phyloP scores from a whole-genome alignment of 2,113 vertebrate genomes.

The Eulemur rufifrons region DNA sequence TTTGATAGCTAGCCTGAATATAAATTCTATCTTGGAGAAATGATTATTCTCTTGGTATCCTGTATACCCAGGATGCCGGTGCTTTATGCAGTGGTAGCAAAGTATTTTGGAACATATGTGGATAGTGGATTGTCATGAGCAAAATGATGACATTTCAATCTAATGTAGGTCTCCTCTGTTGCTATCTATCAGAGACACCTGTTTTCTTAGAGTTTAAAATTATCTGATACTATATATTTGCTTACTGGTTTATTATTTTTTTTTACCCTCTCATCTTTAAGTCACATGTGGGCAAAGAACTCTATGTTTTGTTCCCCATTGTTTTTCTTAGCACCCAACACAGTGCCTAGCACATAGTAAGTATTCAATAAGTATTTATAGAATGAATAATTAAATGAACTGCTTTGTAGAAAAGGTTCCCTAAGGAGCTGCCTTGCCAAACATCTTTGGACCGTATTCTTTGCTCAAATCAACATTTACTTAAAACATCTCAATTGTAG shows the following conservation, averaged over 20 bases:
- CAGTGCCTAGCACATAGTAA: background rate
- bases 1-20: background rate
- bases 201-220: constrained; percentile 7
- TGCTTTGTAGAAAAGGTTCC: background rate
- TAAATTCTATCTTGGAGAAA: background rate
- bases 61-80: background rate
- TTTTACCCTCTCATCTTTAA: background rate
- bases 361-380: background rate
- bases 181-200: background rate
- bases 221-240: background rate
- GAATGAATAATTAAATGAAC: background rate
- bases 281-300: background rate
- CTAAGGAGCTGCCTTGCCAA: background rate
- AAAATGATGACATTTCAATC: background rate
- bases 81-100: background rate
- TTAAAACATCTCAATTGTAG: background rate
- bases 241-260: background rate
- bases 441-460: background rate
- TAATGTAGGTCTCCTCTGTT: background rate
- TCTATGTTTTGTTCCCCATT: background rate
- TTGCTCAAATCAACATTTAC: constrained; percentile 26
- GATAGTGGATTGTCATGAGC: background rate
- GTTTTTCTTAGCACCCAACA: background rate
- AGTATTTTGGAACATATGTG: background rate
- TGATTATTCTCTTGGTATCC: background rate